These are phyloP conservation scores for Dendrocincla fuliginosa DNA, from an alignment of 2,797 vertebrate species.

Conservation along the genomic window DNA sequence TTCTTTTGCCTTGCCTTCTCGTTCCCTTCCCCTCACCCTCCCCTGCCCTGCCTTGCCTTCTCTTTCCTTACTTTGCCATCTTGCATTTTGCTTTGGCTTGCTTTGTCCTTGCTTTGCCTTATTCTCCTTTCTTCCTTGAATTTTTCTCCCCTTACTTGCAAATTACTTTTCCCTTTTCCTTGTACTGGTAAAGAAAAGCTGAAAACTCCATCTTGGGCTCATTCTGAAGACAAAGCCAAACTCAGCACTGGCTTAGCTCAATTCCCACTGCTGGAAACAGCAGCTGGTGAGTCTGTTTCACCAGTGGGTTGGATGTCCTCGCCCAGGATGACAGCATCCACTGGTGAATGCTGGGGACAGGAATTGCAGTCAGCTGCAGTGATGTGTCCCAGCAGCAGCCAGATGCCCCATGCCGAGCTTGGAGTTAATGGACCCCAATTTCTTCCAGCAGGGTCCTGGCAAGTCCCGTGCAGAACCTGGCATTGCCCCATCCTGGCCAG, in stretches of 20 bases:
- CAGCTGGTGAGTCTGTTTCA: not conserved
- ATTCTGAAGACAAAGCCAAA: not conserved
- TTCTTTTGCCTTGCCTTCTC: not conserved
- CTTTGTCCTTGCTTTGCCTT: not conserved
- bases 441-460: not conserved
- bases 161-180: not conserved
- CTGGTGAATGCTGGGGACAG: not conserved
- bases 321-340: not conserved
- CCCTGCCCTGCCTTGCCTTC: not conserved
- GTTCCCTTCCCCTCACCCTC: not conserved
- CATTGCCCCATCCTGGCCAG: not conserved
- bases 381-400: not conserved
- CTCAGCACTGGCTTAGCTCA: not conserved
- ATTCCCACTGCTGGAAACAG: not conserved
- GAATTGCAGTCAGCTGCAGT: not conserved
- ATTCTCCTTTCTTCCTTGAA: not conserved
- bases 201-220: not conserved
- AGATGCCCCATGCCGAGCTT: not conserved
- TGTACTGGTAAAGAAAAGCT: not conserved
- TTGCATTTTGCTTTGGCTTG: not conserved
- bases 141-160: not conserved
- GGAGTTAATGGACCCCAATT: not conserved
- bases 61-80: not conserved
- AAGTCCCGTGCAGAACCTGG: not conserved
- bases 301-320: not conserved